phyloP scores from a whole-genome alignment of 1,140 invertebrate genomes.

The Heliconius melpomene region DNA sequence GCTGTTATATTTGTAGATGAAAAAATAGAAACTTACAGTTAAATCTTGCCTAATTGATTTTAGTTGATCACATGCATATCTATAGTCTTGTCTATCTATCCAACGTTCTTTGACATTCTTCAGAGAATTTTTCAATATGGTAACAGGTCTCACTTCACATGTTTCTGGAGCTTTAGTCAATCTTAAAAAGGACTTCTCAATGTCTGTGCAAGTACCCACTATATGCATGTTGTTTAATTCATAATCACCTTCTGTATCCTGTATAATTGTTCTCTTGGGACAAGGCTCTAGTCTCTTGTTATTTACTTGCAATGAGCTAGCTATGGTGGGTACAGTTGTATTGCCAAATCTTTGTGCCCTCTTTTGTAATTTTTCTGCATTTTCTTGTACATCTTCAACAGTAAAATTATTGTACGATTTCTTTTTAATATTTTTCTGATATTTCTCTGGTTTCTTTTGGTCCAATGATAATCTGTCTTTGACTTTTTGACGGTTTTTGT shows the following conservation, averaged over 20 bases:
- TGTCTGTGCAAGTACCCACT: slow-evolving; percentile 94
- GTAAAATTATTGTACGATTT: slow-evolving; percentile 86
- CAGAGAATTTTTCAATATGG: slow-evolving; percentile 92
- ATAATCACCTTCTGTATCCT: slow-evolving; percentile 85
- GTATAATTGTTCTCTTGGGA: slow-evolving; percentile 78
- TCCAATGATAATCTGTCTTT: slow-evolving; percentile 75
- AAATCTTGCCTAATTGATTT: slow-evolving; percentile 99
- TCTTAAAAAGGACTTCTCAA: slow-evolving; percentile 97
- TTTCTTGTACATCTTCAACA: slow-evolving; percentile 84
- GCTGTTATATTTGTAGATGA: no score
- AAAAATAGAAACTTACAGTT: slow-evolving; percentile 86
- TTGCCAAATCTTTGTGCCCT: slow-evolving; percentile 91
- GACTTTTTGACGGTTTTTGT: slow-evolving; percentile 73
- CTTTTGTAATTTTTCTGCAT: slow-evolving; percentile 89
- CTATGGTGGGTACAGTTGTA: slow-evolving; percentile 65
- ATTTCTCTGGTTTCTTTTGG: slow-evolving; percentile 74
- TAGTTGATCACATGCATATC: slow-evolving; percentile 98
- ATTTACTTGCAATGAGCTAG: slow-evolving; percentile 68
- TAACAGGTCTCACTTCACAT: slow-evolving; percentile 93
- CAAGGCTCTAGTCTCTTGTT: slow-evolving; percentile 62
- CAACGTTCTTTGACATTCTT: slow-evolving; percentile 95
- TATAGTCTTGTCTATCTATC: slow-evolving; percentile 94
- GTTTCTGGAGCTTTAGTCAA: slow-evolving; percentile 97
- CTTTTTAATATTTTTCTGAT: slow-evolving; percentile 81
- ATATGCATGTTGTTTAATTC: slow-evolving; percentile 93